Percentiles rank a stretch among this genome's conserved stretches.
These are phyloP conservation scores for Platorchestia sp. DNA, from an alignment of 1,140 invertebrate species.

Conservation along the genomic window DNA sequence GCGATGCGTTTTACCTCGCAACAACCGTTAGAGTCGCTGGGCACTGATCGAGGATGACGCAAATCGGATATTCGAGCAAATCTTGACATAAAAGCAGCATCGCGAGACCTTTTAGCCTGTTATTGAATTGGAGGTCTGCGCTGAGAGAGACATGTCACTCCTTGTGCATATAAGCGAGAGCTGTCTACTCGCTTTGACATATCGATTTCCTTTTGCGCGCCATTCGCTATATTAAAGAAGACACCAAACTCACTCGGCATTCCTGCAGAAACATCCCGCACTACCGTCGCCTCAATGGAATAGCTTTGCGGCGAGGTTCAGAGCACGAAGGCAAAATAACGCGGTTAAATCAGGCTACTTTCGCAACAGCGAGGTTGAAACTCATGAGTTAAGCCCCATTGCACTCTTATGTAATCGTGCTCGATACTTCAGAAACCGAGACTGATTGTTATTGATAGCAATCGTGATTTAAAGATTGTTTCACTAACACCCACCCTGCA, in stretches of 20 bases:
- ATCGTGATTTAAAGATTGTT: too few relatives aligned
- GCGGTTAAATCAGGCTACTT: not conserved
- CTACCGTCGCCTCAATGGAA: not conserved
- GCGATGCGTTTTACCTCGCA: not conserved
- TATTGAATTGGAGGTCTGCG: conserved; percentile 53
- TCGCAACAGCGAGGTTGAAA: too few relatives aligned
- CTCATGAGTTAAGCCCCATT: too few relatives aligned
- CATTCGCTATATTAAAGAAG: not conserved
- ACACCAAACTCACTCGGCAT: conserved; percentile 35
- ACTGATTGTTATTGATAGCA: too few relatives aligned
- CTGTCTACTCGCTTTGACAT: conserved; percentile 51
- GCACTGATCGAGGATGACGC: not conserved
- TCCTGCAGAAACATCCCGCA: not conserved
- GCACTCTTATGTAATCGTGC: too few relatives aligned
- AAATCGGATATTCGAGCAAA: conserved; percentile 50
- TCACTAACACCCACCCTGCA: not conserved
- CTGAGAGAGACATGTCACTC: conserved; percentile 27
- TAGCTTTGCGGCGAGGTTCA: not conserved
- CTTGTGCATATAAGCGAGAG: conserved; percentile 42
- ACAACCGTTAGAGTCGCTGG: not conserved
- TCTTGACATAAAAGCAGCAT: conserved; percentile 50
- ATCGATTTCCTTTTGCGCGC: conserved; percentile 22
- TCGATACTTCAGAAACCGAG: too few relatives aligned
- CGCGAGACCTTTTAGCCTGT: conserved; percentile 49
- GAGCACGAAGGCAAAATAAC: not conserved